Evolutionary conservation across 2,797 vertebrate genomes (phyloP).

Genomic region (Psittacula derbiana): DNA sequence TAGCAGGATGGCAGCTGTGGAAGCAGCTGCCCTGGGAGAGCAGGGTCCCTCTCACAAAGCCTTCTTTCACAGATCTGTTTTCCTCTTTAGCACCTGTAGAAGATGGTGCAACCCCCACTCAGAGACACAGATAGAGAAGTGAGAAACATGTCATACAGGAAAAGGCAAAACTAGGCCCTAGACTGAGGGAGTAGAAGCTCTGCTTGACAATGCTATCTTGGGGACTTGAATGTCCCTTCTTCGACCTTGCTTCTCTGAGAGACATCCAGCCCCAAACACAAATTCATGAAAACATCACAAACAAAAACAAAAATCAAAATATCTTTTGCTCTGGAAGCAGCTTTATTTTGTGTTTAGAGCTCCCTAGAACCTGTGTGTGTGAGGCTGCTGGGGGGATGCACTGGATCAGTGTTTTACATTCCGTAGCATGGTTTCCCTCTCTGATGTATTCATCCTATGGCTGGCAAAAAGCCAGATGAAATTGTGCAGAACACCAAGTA

Average conservation of each 20-base stretch:
- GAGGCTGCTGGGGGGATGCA: neutral
- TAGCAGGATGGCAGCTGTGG: neutral
- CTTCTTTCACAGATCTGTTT: neutral
- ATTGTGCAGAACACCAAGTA: neutral
- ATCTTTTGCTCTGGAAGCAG: neutral
- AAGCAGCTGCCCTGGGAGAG: neutral
- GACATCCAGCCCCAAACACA: fast-evolving
- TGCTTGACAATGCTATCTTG: fast-evolving
- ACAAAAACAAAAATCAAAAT: neutral
- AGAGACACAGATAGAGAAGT: neutral
- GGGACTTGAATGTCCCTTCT: neutral
- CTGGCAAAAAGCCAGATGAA: neutral
- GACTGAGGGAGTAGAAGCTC: neutral
- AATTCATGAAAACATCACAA: neutral
- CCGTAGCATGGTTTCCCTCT: neutral
- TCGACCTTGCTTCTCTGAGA: neutral
- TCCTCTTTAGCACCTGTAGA: neutral
- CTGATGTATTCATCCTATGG: neutral
- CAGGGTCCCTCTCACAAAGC: fast-evolving
- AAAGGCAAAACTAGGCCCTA: neutral
- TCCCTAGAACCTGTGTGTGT: neutral
- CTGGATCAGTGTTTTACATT: neutral
- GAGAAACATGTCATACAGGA: neutral
- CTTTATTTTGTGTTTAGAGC: neutral
- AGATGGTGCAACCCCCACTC: neutral